A percentile compares a stretch with the other conserved stretches of the same genome.
These are phyloP conservation scores for Holothuria glaberrima DNA, from an alignment of 35 echinoderm and acorn worm species.

Conservation along the genomic window DNA sequence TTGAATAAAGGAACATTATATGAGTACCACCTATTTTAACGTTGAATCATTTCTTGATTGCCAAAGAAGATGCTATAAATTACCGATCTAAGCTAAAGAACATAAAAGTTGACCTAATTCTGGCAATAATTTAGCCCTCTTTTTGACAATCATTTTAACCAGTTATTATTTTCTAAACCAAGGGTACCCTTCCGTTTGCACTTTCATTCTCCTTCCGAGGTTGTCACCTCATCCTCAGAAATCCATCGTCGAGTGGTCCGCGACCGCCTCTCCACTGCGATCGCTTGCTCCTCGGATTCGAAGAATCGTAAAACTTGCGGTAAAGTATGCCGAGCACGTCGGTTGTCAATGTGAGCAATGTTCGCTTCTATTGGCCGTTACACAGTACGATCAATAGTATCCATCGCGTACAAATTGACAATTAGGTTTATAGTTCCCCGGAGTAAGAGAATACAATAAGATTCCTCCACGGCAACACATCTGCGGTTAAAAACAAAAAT, in stretches of 20 bases:
- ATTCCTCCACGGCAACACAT: too few species aligned
- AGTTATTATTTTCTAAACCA: background rate
- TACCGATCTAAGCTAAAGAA: background rate
- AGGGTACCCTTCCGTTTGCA: background rate
- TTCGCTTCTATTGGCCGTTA: background rate
- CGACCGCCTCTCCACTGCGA: background rate
- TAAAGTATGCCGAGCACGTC: slow-evolving; percentile 18
- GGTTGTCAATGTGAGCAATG: background rate
- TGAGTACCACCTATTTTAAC: too few species aligned
- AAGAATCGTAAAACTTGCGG: slow-evolving; percentile 37
- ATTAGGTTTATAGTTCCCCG: slow-evolving; percentile 42
- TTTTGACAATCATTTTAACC: background rate
- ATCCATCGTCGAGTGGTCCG: slow-evolving; percentile 29
- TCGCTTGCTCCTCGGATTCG: background rate
- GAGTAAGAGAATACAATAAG: background rate
- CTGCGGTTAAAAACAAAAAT: too few species aligned
- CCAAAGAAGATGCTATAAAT: too few species aligned
- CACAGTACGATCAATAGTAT: background rate
- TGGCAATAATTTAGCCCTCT: background rate
- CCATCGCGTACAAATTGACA: slow-evolving; percentile 24
- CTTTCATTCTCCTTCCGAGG: slow-evolving; percentile 7
- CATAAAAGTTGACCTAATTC: slow-evolving; percentile 37
- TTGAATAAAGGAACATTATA: too few species aligned
- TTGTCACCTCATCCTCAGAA: background rate
- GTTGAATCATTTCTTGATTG: too few species aligned